Percentiles rank a stretch among this genome's conserved stretches.
These are phyloP conservation scores for Scatophagus argus DNA, from an alignment of 2,113 vertebrate genomes.

Conservation along the genomic window DNA sequence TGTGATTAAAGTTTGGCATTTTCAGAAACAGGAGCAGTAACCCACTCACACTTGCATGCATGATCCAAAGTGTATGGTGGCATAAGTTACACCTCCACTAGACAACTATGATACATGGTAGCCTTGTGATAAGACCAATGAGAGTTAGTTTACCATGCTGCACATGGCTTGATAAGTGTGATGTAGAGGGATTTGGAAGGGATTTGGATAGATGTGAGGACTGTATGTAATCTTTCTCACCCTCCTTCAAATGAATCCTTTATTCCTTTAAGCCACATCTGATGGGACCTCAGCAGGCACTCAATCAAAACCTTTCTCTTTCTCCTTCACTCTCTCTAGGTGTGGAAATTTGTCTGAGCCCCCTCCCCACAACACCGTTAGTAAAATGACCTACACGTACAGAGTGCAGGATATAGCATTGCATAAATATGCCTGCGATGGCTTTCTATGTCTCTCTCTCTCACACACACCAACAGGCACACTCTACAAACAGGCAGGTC, in stretches of 20 bases:
- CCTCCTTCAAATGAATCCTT: conserved; percentile 83
- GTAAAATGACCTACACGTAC: conserved; percentile 52
- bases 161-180: conserved; percentile 83
- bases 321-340: conserved; percentile 57
- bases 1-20: conserved; percentile 49
- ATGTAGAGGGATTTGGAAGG: conserved; percentile 84
- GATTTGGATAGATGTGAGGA: conserved; percentile 85
- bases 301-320: conserved; percentile 77
- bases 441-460: conserved; percentile 18
- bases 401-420: conserved; percentile 5
- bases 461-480: conserved; percentile 7
- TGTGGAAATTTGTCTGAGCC: conserved; percentile 46
- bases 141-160: conserved; percentile 73
- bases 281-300: conserved; percentile 79
- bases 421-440: conserved; percentile 40
- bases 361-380: conserved; percentile 28
- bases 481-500: conserved; percentile 51
- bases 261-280: conserved; percentile 84
- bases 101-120: conserved; percentile 67
- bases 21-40: conserved; percentile 25
- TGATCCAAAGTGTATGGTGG: conserved; percentile 50
- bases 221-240: conserved; percentile 83
- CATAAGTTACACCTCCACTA: conserved; percentile 65
- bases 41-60: conserved; percentile 25
- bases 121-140: conserved; percentile 76